phyloP scores from a whole-genome alignment of 2,888 invertebrate species.

The Ceraclea dissimilis region DNA sequence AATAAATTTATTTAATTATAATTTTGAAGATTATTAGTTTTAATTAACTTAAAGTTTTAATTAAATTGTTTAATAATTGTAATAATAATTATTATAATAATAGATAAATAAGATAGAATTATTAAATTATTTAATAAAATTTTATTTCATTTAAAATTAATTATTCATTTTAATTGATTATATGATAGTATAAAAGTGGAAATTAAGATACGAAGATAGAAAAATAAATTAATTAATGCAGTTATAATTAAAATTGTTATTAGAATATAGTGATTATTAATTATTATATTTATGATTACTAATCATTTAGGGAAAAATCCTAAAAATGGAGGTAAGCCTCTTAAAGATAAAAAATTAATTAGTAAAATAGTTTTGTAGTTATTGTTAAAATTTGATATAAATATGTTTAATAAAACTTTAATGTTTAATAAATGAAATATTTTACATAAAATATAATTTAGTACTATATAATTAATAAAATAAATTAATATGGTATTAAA shows the following conservation, averaged over 20 bases:
- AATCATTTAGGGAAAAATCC: constrained; percentile 58
- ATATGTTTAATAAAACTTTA: constrained; percentile 47
- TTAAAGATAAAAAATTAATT: constrained; percentile 47
- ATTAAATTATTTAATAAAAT: constrained; percentile 26
- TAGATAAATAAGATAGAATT: constrained; percentile 27
- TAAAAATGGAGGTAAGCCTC: constrained; percentile 52
- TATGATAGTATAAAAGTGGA: constrained; percentile 43
- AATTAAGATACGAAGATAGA: constrained; percentile 48
- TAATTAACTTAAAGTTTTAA: constrained; percentile 51
- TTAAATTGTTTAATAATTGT: constrained; percentile 1
- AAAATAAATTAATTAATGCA: constrained; percentile 49
- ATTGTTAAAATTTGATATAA: constrained; percentile 37
- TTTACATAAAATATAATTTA: constrained; percentile 40
- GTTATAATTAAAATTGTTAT: constrained; percentile 43
- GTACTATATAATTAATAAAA: constrained; percentile 40
- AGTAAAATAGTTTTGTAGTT: constrained; percentile 38
- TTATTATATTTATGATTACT: constrained; percentile 46
- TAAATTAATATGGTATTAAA: constrained; percentile 29
- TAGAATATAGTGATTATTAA: constrained; percentile 38
- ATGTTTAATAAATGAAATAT: constrained; percentile 44
- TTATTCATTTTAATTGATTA: constrained; percentile 41
- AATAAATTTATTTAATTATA: constrained; percentile 49
- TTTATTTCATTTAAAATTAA: constrained; percentile 34
- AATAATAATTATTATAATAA: constrained; percentile 18
- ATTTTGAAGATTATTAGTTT: constrained; percentile 60